These are phyloP conservation scores for Spinibarbus caldwelli DNA, from an alignment of 2,797 vertebrate species.

Conservation along the genomic window DNA sequence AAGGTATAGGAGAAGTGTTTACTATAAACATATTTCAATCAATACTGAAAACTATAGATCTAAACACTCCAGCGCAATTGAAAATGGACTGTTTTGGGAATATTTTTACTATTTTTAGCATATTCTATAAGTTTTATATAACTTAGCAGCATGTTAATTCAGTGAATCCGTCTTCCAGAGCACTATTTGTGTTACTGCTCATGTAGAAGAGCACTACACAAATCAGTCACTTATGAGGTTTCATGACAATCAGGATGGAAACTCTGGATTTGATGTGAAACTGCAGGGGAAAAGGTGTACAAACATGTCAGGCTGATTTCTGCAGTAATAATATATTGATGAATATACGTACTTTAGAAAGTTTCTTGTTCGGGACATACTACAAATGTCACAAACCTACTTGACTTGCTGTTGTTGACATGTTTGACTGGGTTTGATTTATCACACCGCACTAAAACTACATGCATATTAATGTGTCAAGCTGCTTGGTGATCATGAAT, in stretches of 20 bases:
- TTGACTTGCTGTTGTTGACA: too few species aligned
- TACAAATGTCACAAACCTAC: too few species aligned
- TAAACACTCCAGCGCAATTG: not conserved
- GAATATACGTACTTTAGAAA: not conserved
- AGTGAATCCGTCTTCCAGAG: not conserved
- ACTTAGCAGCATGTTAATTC: not conserved
- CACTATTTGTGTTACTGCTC: too few species aligned
- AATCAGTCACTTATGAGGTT: not conserved
- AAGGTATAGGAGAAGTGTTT: not conserved
- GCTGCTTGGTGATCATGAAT: too few species aligned
- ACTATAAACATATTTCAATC: not conserved
- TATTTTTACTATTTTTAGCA: not conserved
- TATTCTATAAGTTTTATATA: not conserved
- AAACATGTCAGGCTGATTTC: not conserved
- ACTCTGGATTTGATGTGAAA: not conserved
- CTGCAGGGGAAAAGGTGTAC: not conserved
- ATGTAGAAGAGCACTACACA: not conserved
- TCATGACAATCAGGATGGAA: too few species aligned
- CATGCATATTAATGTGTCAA: too few species aligned
- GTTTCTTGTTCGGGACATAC: not conserved
- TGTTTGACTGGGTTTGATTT: too few species aligned
- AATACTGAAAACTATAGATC: not conserved
- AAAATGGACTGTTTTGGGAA: not conserved
- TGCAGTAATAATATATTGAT: constrained; percentile 6
- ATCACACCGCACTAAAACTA: too few species aligned